These are phyloP conservation scores for Oenanthe oenanthe DNA, from an alignment of 2,113 vertebrate genomes.

Conservation along the genomic window DNA sequence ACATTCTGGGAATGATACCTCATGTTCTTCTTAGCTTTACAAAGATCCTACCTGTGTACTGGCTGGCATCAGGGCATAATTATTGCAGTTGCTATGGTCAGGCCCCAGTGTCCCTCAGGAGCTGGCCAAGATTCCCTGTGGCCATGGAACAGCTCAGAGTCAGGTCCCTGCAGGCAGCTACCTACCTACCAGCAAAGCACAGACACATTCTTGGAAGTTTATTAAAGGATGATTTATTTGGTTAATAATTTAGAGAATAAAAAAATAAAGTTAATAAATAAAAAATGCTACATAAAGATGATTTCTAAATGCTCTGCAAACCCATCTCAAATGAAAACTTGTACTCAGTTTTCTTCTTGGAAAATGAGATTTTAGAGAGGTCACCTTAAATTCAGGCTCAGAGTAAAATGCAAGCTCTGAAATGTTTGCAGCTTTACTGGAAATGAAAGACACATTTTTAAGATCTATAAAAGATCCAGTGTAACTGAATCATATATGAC, in stretches of 20 bases:
- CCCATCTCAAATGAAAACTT: background rate
- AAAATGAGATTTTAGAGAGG: background rate
- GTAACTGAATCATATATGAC: background rate
- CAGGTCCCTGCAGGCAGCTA: background rate
- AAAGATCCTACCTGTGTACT: background rate
- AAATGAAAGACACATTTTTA: background rate
- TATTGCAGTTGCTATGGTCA: background rate
- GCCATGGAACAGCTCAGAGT: background rate
- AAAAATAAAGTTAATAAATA: background rate
- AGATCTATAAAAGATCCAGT: background rate
- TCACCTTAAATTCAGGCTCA: background rate
- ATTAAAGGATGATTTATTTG: background rate
- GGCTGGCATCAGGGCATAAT: background rate
- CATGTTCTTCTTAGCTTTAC: background rate
- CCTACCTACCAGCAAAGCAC: background rate
- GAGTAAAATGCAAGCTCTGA: background rate
- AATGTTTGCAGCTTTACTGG: background rate
- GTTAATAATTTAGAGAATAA: background rate
- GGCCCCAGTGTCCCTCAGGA: background rate
- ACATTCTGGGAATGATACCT: background rate
- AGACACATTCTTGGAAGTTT: background rate
- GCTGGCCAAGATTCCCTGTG: background rate
- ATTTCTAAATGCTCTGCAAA: background rate
- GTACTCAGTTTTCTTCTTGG: background rate
- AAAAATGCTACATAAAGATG: accelerated